These are phyloP conservation scores for Graphium colonna DNA, from an alignment of 2,888 invertebrate genomes.

Conservation along the genomic window DNA sequence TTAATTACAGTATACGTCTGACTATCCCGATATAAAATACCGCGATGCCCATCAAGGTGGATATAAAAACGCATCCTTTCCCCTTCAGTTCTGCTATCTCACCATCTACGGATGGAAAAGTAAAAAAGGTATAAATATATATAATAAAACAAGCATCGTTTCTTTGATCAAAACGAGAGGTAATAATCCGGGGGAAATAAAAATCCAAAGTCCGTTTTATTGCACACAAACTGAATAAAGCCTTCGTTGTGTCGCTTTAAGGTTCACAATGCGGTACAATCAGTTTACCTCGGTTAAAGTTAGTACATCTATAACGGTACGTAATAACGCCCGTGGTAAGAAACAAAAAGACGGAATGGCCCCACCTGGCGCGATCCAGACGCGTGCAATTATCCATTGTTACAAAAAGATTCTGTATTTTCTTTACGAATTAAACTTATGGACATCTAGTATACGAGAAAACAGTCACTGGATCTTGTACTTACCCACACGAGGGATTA, in stretches of 20 bases:
- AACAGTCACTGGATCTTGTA: too few relatives aligned
- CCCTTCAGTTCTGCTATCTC: not conserved
- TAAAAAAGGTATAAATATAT: not conserved
- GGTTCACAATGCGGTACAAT: not conserved
- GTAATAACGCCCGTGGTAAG: constrained; percentile 14
- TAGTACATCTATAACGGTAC: constrained; percentile 19
- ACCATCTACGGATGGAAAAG: not conserved
- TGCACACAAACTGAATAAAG: not conserved
- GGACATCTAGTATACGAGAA: not conserved
- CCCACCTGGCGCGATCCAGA: constrained; percentile 7
- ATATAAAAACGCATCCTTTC: not conserved
- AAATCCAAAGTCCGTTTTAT: constrained; percentile 3
- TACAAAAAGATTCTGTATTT: not conserved
- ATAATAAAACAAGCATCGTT: not conserved
- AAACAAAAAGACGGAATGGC: constrained; percentile 17
- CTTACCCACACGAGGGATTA: too few relatives aligned
- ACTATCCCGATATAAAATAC: not conserved
- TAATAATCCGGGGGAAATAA: constrained; percentile 2
- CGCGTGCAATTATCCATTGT: constrained; percentile 5
- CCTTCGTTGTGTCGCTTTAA: not conserved
- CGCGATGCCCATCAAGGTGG: not conserved
- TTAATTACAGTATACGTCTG: too few relatives aligned
- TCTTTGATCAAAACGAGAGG: constrained; percentile 5
- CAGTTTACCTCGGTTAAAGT: not conserved
- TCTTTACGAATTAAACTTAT: not conserved